Evolutionary conservation across 1,140 invertebrate genomes (phyloP).

Genomic region (Globodera ellingtonae): DNA sequence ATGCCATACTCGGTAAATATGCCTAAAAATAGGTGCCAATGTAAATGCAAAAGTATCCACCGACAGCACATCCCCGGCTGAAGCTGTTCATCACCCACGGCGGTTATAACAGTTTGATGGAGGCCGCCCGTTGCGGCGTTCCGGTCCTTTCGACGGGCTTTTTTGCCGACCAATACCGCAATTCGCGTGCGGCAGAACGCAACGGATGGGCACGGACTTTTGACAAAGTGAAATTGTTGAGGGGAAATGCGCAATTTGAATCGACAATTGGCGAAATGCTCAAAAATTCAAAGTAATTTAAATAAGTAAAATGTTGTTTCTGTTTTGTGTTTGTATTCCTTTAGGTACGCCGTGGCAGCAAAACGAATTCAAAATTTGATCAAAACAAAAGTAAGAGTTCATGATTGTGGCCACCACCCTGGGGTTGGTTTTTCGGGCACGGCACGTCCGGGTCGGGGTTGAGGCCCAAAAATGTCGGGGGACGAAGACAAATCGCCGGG

Average conservation of each 20-base stretch:
- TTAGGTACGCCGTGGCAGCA: constrained; percentile 4
- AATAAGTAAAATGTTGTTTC: too few species aligned
- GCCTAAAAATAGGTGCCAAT: too few species aligned
- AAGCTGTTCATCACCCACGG: constrained; percentile 54
- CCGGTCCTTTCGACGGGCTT: constrained; percentile 44
- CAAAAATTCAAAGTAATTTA: constrained; percentile 32
- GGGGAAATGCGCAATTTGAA: constrained; percentile 17
- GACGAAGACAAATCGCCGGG: too few species aligned
- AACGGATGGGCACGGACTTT: constrained; percentile 48
- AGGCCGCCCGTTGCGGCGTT: constrained; percentile 42
- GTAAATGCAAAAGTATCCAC: not conserved
- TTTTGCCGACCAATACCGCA: constrained; percentile 50
- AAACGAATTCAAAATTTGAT: constrained; percentile 27
- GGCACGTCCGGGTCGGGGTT: too few species aligned
- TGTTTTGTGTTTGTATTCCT: not conserved
- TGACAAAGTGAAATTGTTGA: constrained; percentile 32
- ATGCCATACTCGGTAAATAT: constrained; percentile 34
- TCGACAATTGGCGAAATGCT: constrained; percentile 36
- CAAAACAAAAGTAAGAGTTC: not conserved
- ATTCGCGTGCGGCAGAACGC: constrained; percentile 33
- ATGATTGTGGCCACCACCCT: not conserved
- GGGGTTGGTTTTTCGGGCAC: too few species aligned
- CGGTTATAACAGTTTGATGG: constrained; percentile 52
- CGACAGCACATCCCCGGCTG: constrained; percentile 34
- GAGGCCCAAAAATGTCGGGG: too few species aligned